Base-by-base conservation (phyloP, 2,113 vertebrate species). In the Falco punctatus region DNA sequence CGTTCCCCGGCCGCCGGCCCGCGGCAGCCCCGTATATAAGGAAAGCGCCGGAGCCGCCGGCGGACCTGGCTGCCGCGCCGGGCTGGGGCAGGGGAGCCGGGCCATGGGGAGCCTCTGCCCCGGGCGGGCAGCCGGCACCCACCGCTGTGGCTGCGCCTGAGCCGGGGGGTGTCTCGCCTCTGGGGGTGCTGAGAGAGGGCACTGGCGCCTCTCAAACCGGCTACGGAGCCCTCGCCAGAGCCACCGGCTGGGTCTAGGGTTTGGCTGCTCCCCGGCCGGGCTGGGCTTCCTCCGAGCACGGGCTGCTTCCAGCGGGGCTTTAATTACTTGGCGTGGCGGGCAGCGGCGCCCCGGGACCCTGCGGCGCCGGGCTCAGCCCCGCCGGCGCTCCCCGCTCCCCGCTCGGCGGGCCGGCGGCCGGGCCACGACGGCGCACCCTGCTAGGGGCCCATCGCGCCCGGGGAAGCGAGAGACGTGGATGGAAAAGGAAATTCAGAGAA, bases 21-120 rank as follows among this genome's bases (percentile, higher is more conserved):
- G 83, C 85, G 88, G 96, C 96, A 91, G 96, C 82, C 94, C 96
- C 84, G 94, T 96, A 98, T 99, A 99, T 99, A 99, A 96, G 94
- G 90, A 66, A 66, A 58, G 85, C 65, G 17, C 70, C 4, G 73
- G 69, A 69, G 38, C 61, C 28, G 52, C 51, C 55, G 17, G 72
- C 17, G 86, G 83, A 42, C 16, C 58, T 42, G 59, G 84, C 28
- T 27, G 38, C 70, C 24, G 28, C 11, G 44, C 46, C 14, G 28
- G 57, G 30, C 49, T 13, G 49, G 46, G 85, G 35, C 87, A 59
- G 54, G 40, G 28, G 9, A 75, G 17, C 33, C 32, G 23, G 38
- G 72, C 15, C 2, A 26, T 7, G 23, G 64, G 10, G 15, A 72
- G 12, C 58, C 17, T 35, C 66, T 66, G 51, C 26, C 51, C 51